A percentile compares a stretch with the other conserved stretches of the same genome.
These are phyloP conservation scores for Colius striatus DNA, from an alignment of 2,113 vertebrate species.

Conservation along the genomic window DNA sequence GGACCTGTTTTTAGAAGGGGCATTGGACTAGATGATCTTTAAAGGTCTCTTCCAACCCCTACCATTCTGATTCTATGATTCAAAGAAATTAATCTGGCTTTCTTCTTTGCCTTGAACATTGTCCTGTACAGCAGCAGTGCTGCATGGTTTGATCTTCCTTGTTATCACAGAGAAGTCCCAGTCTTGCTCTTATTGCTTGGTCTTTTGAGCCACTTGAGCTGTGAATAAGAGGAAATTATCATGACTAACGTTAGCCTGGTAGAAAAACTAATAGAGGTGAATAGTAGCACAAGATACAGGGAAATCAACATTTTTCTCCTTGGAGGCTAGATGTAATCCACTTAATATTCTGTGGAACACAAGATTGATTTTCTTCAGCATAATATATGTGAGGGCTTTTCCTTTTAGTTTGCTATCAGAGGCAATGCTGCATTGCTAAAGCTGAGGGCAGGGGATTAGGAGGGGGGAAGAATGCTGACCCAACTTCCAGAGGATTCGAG, in stretches of 20 bases:
- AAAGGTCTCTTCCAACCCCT: no score
- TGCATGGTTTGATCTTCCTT: not conserved
- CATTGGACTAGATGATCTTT: no score
- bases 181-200: not conserved
- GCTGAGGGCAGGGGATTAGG: conserved; percentile 3
- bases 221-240: not conserved
- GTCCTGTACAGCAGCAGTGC: not conserved
- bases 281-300: conserved; percentile 40
- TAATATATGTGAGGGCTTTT: conserved; percentile 26
- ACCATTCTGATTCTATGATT: no score
- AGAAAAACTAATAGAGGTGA: conserved; percentile 37
- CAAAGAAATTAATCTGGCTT: not conserved
- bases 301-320: conserved; percentile 42
- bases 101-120: not conserved
- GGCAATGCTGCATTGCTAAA: not conserved
- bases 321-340: conserved; percentile 61
- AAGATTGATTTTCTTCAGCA: conserved; percentile 56
- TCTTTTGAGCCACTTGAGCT: not conserved
- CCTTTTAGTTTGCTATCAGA: conserved; percentile 19
- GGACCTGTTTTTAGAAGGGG: no score
- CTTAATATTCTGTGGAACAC: conserved; percentile 59
- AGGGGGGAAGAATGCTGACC: not conserved
- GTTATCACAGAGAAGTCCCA: not conserved
- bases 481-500: conserved; percentile 3
- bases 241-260: not conserved